Conservation (phyloP, 2,888 invertebrate genomes). For the Lapara coniferarum region DNA sequence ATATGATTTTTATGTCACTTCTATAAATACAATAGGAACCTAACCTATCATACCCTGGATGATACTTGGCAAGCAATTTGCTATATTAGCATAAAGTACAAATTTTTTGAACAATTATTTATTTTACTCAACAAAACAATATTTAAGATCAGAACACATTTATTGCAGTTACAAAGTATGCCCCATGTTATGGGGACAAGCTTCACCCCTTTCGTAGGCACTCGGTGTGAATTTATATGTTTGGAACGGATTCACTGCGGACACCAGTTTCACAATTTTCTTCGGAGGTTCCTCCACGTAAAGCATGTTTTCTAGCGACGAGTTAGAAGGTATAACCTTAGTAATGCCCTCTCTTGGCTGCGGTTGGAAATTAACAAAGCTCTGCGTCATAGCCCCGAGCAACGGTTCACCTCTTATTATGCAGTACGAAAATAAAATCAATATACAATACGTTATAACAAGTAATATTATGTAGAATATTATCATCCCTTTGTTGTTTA, state of each 20-base stretch:
- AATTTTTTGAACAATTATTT: not conserved
- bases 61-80: no score
- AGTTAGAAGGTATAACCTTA: conserved; percentile 42
- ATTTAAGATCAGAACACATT: conserved; percentile 19
- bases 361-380: conserved; percentile 41
- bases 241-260: conserved; percentile 65
- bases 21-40: no score
- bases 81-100: no score
- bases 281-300: conserved; percentile 66
- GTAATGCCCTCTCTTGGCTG: conserved; percentile 38
- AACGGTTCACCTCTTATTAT: conserved; percentile 66
- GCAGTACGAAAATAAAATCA: conserved; percentile 66
- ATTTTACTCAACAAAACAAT: not conserved
- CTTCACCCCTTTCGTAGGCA: conserved; percentile 38
- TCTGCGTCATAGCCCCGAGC: conserved; percentile 49
- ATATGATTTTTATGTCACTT: no score
- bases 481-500: conserved; percentile 54
- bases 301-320: conserved; percentile 59
- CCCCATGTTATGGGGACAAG: conserved; percentile 37
- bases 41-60: no score
- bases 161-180: conserved; percentile 41
- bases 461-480: conserved; percentile 58
- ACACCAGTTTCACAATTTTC: conserved; percentile 67
- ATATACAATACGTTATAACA: conserved; percentile 46
- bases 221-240: conserved; percentile 60